Base-by-base conservation (phyloP, 2,113 vertebrate species). In the Carettochelys insculpta region DNA sequence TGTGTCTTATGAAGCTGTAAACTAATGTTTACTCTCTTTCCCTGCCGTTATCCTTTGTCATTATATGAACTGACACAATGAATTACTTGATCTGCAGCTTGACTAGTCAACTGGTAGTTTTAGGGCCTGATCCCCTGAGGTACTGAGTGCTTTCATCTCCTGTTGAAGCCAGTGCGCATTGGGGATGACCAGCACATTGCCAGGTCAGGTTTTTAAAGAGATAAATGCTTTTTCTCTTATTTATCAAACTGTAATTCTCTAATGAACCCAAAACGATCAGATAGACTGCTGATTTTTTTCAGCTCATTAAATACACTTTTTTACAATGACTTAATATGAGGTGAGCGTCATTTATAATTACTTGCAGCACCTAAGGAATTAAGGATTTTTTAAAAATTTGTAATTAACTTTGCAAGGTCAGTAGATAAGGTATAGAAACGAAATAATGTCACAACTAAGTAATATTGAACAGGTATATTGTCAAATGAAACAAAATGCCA, bases 351-450 rank as follows among this genome's bases (percentile, higher is more conserved):
- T 51, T 50, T n/a, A 68, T 85, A 91, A 95, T 93, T 93, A 95
- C 38, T 88, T 90, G 86, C 77, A 77, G 83, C 85, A 47, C 45
- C 85, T 82, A 90, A 87, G 71, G 80, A 83, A 93, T 92, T 94
- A 94, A 47, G 73, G 34, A 11, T 82, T 86, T 85, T 94, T 95
- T 86, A 71, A 45, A 82, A 90, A 87, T 80, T 95, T 90, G 82
- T 71, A 94, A 96, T 95, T 92, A 85, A 80, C 76, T 88, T 95
- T 95, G 77, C 88, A 94, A 93, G 76, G 61, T 93, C 87, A 96
- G 80, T 45, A 96, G 89, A 94, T 94, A 90, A 61, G 29, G 52
- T 83, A 50, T 16, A 50, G 68, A 95, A 97, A 88, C 20, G 4
- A 93, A 95, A 94, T 75, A 3, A 84, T 65, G 80, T 77, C 68